phyloP scores from a whole-genome alignment of 2,888 invertebrate species.

The Timema podura region DNA sequence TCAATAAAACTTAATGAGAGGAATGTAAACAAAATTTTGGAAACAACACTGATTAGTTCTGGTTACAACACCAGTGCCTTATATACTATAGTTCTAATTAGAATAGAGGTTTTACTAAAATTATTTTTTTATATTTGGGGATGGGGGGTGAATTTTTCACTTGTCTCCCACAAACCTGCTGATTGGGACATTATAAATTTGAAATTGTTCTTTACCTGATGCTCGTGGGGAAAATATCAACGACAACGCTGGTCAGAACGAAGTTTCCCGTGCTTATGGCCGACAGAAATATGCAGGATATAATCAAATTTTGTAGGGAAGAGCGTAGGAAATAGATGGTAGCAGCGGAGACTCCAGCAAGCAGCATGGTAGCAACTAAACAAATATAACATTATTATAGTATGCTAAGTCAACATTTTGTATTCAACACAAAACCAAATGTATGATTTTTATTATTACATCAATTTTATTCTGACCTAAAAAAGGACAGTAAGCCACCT shows the following conservation, averaged over 20 bases:
- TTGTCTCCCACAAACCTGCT: slow-evolving; percentile 27
- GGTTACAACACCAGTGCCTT: too few species aligned
- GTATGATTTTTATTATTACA: too few species aligned
- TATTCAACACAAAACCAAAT: not conserved
- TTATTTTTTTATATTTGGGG: too few species aligned
- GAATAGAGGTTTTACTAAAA: too few species aligned
- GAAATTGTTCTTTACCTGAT: slow-evolving; percentile 43
- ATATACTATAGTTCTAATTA: too few species aligned
- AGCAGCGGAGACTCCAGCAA: slow-evolving; percentile 55
- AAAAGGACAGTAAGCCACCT: too few species aligned
- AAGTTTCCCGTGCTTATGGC: slow-evolving; percentile 50
- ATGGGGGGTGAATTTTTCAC: not conserved
- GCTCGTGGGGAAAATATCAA: slow-evolving; percentile 46
- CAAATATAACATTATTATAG: slow-evolving; percentile 17
- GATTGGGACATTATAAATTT: not conserved
- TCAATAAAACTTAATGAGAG: too few species aligned
- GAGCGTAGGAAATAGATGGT: slow-evolving; percentile 57
- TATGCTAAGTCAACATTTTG: not conserved
- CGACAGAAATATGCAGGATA: slow-evolving; percentile 51
- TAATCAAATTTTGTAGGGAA: slow-evolving; percentile 55
- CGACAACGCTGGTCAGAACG: slow-evolving; percentile 42
- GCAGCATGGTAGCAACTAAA: slow-evolving; percentile 44
- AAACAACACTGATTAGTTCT: too few species aligned
- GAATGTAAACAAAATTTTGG: too few species aligned
- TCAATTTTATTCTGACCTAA: too few species aligned